Percentiles rank a stretch among this genome's conserved stretches.
These are phyloP conservation scores for Drosophila watanabei DNA, from an alignment of 1,140 invertebrate species.

Conservation along the genomic window DNA sequence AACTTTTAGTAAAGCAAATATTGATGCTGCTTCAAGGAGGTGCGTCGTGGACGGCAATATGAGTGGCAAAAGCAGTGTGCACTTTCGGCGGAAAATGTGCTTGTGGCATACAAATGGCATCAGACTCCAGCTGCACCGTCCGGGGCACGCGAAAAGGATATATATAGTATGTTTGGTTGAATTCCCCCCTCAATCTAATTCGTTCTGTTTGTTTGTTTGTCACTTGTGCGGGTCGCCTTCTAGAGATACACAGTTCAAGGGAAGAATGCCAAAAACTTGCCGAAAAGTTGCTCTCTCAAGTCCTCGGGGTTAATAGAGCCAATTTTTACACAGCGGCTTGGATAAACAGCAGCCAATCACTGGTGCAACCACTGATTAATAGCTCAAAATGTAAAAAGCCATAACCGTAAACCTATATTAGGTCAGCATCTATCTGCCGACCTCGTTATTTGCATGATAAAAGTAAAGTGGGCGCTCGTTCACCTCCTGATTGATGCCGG, in stretches of 20 bases:
- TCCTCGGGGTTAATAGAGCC: conserved; percentile 10
- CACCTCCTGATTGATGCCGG: conserved; percentile 16
- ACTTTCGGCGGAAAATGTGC: conserved; percentile 21
- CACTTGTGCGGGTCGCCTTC: neutral
- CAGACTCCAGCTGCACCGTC: neutral
- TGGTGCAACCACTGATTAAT: conserved; percentile 30
- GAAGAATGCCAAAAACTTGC: neutral
- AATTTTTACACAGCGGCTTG: conserved; percentile 2
- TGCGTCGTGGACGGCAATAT: conserved; percentile 4
- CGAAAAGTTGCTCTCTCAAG: conserved; percentile 13
- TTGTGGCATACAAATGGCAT: conserved; percentile 21
- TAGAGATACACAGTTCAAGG: neutral
- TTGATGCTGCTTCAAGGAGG: conserved; percentile 11
- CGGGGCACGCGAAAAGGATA: neutral
- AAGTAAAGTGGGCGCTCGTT: conserved; percentile 21
- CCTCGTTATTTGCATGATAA: conserved; percentile 45
- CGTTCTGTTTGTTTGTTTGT: conserved; percentile 12
- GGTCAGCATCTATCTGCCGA: conserved; percentile 14
- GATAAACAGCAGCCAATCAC: neutral
- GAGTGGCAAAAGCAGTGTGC: conserved; percentile 1
- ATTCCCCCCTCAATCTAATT: neutral
- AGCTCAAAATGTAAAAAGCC: conserved; percentile 21
- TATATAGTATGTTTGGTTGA: neutral
- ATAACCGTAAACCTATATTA: conserved; percentile 25
- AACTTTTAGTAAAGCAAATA: conserved; percentile 42